These are phyloP conservation scores for Pantherophis guttatus DNA, from an alignment of 2,113 vertebrate species.

Conservation along the genomic window DNA sequence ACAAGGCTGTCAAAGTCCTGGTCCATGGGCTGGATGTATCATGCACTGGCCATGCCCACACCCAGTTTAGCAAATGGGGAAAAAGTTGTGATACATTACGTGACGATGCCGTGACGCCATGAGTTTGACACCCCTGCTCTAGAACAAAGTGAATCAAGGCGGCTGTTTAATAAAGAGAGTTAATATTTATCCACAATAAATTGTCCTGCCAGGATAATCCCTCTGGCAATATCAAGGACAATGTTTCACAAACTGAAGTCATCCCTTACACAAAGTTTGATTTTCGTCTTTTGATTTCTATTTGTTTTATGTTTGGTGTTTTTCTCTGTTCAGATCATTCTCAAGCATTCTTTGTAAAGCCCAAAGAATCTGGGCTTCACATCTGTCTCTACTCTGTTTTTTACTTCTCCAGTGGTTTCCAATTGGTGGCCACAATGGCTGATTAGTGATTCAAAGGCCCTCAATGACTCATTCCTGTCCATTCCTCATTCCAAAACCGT, in stretches of 20 bases:
- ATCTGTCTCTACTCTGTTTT: neutral
- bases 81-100: no score
- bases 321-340: neutral
- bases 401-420: neutral
- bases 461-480: neutral
- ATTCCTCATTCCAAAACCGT: neutral
- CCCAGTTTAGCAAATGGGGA: no score
- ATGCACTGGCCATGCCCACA: no score
- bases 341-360: neutral
- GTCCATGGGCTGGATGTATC: no score
- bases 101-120: no score
- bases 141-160: neutral
- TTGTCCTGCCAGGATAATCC: neutral
- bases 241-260: neutral
- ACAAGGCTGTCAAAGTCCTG: neutral
- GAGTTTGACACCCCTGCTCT: neutral
- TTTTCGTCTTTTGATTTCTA: neutral
- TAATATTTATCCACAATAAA: neutral
- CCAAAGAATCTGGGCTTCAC: neutral
- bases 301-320: neutral
- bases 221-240: neutral
- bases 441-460: neutral
- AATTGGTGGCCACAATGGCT: neutral
- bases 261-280: neutral
- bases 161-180: neutral